Evolutionary conservation across 2,113 vertebrate genomes (phyloP).

Genomic region (Oncorhynchus masou): DNA sequence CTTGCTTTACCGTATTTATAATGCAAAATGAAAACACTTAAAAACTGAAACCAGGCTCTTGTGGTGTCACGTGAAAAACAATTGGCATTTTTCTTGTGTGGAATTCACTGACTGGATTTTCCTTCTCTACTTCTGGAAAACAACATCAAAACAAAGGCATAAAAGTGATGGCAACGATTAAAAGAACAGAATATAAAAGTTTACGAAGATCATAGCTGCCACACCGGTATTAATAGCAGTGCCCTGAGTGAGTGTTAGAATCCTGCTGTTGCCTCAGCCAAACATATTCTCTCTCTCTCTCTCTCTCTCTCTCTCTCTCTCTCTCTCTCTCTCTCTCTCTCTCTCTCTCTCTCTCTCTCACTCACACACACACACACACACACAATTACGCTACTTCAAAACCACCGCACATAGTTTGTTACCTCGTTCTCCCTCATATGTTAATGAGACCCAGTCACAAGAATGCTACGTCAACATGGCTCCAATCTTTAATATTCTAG

Average conservation of each 20-base stretch:
- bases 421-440: background rate
- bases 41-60: constrained; percentile 27
- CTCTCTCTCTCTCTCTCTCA: too few relatives aligned
- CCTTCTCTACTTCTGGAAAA: constrained; percentile 41
- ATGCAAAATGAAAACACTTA: constrained; percentile 52
- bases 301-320: too few relatives aligned
- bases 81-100: constrained; percentile 22
- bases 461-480: background rate
- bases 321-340: too few relatives aligned
- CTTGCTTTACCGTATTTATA: constrained; percentile 22
- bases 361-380: background rate
- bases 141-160: constrained; percentile 53
- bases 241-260: constrained; percentile 20
- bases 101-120: constrained; percentile 27
- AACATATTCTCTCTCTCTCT: background rate
- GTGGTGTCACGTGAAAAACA: constrained; percentile 41
- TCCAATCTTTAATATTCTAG: too few relatives aligned
- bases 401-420: constrained; percentile 1
- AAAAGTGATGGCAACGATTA: constrained; percentile 48
- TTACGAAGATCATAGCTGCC: constrained; percentile 46
- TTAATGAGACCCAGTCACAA: background rate
- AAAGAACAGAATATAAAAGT: constrained; percentile 49
- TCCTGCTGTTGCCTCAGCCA: constrained; percentile 24
- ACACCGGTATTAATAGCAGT: constrained; percentile 36
- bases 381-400: background rate